Conservation (phyloP, 2,888 invertebrate genomes). For the Acrobasis consociella region DNA sequence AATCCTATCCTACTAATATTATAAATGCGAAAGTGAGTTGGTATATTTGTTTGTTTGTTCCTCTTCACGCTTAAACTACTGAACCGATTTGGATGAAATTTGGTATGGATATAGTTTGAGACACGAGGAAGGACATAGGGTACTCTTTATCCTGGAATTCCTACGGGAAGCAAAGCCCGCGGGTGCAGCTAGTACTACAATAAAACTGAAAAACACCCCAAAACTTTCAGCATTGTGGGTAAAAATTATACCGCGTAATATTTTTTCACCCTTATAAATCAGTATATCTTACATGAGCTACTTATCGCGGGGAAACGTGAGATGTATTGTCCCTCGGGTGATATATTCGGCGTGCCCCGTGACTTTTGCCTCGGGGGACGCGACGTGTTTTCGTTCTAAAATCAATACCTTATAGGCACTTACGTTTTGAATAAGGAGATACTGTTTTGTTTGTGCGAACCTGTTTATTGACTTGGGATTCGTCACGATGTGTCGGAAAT, state of each 20-base stretch:
- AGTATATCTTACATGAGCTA: conserved; percentile 70
- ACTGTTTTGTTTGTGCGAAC: conserved; percentile 19
- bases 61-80: too few species aligned
- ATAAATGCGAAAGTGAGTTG: too few species aligned
- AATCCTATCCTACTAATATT: too few species aligned
- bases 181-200: too few species aligned
- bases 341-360: conserved; percentile 56
- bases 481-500: conserved; percentile 12
- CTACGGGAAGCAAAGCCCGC: too few species aligned
- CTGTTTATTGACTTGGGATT: conserved; percentile 12
- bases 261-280: conserved; percentile 68
- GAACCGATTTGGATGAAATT: too few species aligned
- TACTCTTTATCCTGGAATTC: too few species aligned
- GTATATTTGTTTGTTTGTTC: too few species aligned
- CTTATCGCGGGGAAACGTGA: conserved; percentile 66
- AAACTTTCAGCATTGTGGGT: conserved; percentile 19
- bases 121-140: too few species aligned
- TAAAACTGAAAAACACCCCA: background rate
- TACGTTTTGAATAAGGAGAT: conserved; percentile 22
- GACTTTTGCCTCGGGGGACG: conserved; percentile 53
- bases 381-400: conserved; percentile 32
- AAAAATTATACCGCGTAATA: conserved; percentile 49
- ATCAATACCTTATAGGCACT: conserved; percentile 28
- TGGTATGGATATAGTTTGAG: too few species aligned
- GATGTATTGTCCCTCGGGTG: conserved; percentile 69